Evolutionary conservation across 2,113 vertebrate genomes (phyloP), one percentile per base, ranked within the genome.

Genomic region (Camelus dromedarius): DNA sequence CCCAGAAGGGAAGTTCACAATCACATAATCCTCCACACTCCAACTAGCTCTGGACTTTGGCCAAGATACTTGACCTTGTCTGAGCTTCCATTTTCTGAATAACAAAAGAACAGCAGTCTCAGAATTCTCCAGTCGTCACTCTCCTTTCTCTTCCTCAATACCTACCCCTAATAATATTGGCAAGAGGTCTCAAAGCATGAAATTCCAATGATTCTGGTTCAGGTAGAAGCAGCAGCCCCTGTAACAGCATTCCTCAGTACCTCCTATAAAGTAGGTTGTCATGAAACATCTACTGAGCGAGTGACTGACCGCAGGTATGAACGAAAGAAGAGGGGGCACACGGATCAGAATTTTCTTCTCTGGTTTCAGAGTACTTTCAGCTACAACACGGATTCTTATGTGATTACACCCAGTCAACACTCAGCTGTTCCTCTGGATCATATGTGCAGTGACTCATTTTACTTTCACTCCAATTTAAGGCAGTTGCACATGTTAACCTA

Each of bases 31-130:
- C n/a, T 67, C 14, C 84, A 56, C 32, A 83, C 5, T 58, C 62
- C n/a, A 60, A 54, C 8, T 28, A 83, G 19, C 38, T 95, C 62
- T 86, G 83, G 54, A 62, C 18, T 52, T 48, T 35, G 52, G 19
- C 14, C 42, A 62, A 92, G 69, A 75, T 11, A 84, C 35, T 64
- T 16, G 13, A 77, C 52, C 14, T 93, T 93, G 38, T 83, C 58
- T 73, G 18, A 95, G 24, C 24, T 84, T 54, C 76, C 19, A 62
- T n/a, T 91, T 83, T 89, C 87, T 81, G 38, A 95, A 81, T 69
- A n/a, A 48, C 69, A 79, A 87, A 86, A 87, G 12, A 91, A 91
- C 8, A 88, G 14, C 19, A 46, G 52, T 32, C 6, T 19, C 67
- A 11, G 38, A 75, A 60, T 77, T 20, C 91, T 72, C 20, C 19